Percentiles rank a stretch among this genome's conserved stretches.
Conservation (phyloP, 2,888 invertebrate species). For the Tiliacea citrago region DNA sequence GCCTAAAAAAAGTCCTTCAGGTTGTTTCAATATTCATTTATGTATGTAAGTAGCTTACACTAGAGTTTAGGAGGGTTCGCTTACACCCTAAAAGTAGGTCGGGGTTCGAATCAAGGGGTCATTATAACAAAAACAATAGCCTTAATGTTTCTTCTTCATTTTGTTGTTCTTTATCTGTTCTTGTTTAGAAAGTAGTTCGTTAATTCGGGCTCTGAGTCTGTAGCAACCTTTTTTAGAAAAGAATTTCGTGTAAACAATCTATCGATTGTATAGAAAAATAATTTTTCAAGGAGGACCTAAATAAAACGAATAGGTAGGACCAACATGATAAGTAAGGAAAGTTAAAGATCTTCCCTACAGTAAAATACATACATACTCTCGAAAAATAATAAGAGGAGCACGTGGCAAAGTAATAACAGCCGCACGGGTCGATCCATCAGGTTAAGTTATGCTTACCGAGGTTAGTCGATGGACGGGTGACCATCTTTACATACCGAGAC, state of each 20-base stretch:
- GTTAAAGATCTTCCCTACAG: too few species aligned
- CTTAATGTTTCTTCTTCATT: neutral
- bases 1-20: neutral
- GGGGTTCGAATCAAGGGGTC: constrained; percentile 19
- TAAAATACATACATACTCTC: too few species aligned
- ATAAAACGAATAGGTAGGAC: too few species aligned
- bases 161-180: constrained; percentile 16
- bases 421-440: too few species aligned
- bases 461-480: too few species aligned
- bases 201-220: constrained; percentile 13
- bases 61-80: constrained; percentile 15
- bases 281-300: too few species aligned
- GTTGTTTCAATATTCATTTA: constrained; percentile 46
- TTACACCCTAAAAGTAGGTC: constrained; percentile 38
- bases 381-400: too few species aligned
- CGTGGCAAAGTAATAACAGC: too few species aligned
- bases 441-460: too few species aligned
- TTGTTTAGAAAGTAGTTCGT: constrained; percentile 27
- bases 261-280: neutral
- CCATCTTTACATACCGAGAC: too few species aligned
- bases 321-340: too few species aligned
- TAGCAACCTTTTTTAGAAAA: neutral
- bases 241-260: neutral
- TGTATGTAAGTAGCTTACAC: constrained; percentile 36
- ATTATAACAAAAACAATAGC: constrained; percentile 32